Base-by-base conservation (phyloP, 2,888 invertebrate species). In the Euphydryas editha region DNA sequence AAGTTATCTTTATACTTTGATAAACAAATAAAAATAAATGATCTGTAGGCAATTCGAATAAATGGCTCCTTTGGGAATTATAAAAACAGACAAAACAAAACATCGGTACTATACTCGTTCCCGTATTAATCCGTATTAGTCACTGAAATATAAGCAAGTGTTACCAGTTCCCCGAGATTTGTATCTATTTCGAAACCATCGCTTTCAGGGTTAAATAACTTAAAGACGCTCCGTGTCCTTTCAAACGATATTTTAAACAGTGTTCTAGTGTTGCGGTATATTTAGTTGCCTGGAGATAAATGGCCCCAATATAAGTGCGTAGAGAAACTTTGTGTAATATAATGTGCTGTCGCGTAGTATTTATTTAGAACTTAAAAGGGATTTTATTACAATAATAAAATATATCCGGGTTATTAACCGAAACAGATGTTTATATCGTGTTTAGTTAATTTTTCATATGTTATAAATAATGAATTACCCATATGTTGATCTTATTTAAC, bases 191-290 rank as follows among this genome's bases (percentile, higher is more conserved):
- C 77, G 76, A 88, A 75, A 73, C 76, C 80, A 78, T 78, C 78
- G 82, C 81, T 85, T 90, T 90, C 90, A 90, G 90, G 90, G 90
- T 90, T 90, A 90, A 90, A 90, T 90, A 90, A 89, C 88, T 89
- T 79, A 77, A 79, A 83, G 80, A 76, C 79, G 69, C 63, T 75
- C 76, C 77, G 80, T 84, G 84, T 86, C 83, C 81, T 84, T 82
- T 82, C 72, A 76, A 77, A 75, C 76, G 79, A 80, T 84, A 83
- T 84, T 85, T 84, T 83, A 79, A 80, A 75, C 73, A 75, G 76
- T 78, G 80, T 66, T 76, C 76, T 75, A 78, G 74, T 75, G 73
- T 70, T 68, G 73, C 70, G 64, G 65, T 85, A 83, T 82, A 82
- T 84, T 83, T 86, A 86, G 83, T 80, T 80, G 49, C 20, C 20